Evolutionary conservation across 2,888 invertebrate genomes (phyloP).

Genomic region (Oegoconia quadripuncta): DNA sequence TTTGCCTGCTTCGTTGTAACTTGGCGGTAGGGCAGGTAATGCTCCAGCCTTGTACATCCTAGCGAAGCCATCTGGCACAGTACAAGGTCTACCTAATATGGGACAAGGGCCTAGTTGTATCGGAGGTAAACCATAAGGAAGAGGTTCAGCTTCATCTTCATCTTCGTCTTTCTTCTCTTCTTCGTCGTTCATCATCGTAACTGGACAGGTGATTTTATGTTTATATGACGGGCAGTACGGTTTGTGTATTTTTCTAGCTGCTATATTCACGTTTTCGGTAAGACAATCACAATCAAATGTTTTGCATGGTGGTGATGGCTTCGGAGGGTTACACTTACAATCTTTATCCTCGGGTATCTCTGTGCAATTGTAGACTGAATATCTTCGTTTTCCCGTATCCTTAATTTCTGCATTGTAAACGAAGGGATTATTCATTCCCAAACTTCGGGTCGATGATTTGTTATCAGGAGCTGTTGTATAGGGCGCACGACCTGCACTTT

Average conservation of each 20-base stretch:
- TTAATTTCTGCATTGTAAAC: constrained; percentile 36
- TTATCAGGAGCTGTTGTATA: too few species aligned
- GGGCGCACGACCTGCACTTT: too few species aligned
- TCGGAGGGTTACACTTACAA: constrained; percentile 60
- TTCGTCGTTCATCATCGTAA: constrained; percentile 43
- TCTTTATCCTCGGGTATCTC: constrained; percentile 53
- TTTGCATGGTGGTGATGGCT: constrained; percentile 56
- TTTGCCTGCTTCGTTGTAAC: constrained; percentile 64
- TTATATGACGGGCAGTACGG: constrained; percentile 63
- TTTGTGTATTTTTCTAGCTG: constrained; percentile 53
- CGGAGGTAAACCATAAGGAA: constrained; percentile 68
- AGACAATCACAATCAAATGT: constrained; percentile 67
- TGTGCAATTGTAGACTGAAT: constrained; percentile 34
- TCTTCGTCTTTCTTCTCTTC: constrained; percentile 56
- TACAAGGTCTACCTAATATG: constrained; percentile 63
- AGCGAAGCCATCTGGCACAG: constrained; percentile 65
- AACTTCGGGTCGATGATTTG: constrained; percentile 23
- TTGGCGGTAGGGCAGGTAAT: constrained; percentile 48
- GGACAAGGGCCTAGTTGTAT: constrained; percentile 70
- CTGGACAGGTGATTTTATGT: constrained; percentile 61
- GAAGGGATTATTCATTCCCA: constrained; percentile 27
- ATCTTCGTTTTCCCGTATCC: constrained; percentile 5
- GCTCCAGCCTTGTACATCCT: constrained; percentile 65
- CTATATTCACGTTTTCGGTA: constrained; percentile 41
- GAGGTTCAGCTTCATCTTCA: constrained; percentile 54